Percentiles rank a stretch among this genome's conserved stretches.
phyloP scores from a whole-genome alignment of 2,888 invertebrate genomes.

The Euzetes globulus region DNA sequence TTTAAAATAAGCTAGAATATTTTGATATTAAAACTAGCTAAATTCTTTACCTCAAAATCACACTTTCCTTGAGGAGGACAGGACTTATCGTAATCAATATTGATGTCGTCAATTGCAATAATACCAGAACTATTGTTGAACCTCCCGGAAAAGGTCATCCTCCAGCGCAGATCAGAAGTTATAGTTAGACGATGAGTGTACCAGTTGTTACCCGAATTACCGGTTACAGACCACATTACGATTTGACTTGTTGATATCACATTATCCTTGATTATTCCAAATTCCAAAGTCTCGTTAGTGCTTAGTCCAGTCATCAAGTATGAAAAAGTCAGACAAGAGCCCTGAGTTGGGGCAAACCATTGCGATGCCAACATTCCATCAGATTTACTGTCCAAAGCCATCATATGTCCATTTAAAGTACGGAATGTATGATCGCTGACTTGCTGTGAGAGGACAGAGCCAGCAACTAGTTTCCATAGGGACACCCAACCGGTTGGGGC shows the following conservation, averaged over 20 bases:
- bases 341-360: not conserved
- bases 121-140: no score
- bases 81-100: not conserved
- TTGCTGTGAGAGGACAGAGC: not conserved
- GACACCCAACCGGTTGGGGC: no score
- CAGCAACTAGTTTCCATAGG: not conserved
- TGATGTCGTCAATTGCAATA: not conserved
- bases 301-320: slow-evolving; percentile 33
- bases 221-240: slow-evolving; percentile 36
- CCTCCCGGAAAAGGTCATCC: slow-evolving; percentile 23
- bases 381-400: not conserved
- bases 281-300: not conserved
- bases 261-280: slow-evolving; percentile 31
- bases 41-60: slow-evolving; percentile 4
- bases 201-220: slow-evolving; percentile 36
- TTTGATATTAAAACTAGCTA: not conserved
- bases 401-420: not conserved
- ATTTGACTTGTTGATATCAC: not conserved
- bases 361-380: not conserved
- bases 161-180: slow-evolving; percentile 30
- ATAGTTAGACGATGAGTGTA: slow-evolving; percentile 36
- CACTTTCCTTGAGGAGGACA: not conserved
- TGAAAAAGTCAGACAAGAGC: slow-evolving; percentile 37
- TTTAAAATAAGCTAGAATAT: no score
- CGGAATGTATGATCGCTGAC: not conserved